Evolutionary conservation across 2,888 invertebrate genomes (phyloP).

Genomic region (Aphelenchoides bicaudatus): DNA sequence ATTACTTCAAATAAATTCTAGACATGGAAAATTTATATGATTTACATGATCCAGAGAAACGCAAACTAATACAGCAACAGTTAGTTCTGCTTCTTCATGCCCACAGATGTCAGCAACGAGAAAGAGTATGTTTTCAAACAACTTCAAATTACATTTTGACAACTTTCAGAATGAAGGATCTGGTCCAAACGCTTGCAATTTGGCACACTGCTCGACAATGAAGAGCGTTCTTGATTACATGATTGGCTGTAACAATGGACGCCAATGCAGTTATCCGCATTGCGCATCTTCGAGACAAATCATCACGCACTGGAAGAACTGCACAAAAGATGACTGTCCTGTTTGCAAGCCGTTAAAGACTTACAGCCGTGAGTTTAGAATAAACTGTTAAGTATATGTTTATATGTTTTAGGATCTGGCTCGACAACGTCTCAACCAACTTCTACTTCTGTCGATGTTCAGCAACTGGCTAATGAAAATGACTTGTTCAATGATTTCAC

Average conservation of each 20-base stretch:
- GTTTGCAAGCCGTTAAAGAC: constrained; percentile 92
- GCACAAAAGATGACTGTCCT: constrained; percentile 88
- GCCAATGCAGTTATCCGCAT: constrained; percentile 71
- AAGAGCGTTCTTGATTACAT: constrained; percentile 95
- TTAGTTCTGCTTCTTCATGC: constrained; percentile 91
- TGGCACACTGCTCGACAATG: constrained; percentile 99
- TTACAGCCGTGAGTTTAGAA: constrained; percentile 59
- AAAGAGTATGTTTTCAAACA: constrained; percentile 62
- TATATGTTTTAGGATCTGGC: not conserved
- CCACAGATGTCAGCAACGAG: constrained; percentile 93
- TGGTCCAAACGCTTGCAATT: constrained; percentile 68
- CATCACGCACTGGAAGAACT: constrained; percentile 98
- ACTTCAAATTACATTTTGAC: not conserved
- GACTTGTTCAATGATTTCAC: too few species aligned
- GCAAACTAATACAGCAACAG: constrained; percentile 96
- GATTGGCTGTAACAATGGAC: constrained; percentile 88
- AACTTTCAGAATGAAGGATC: constrained; percentile 26
- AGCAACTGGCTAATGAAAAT: too few species aligned
- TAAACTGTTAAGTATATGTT: not conserved
- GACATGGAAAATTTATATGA: too few species aligned
- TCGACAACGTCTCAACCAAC: constrained; percentile 2
- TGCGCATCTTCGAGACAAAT: constrained; percentile 98
- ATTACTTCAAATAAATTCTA: too few species aligned
- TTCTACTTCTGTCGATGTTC: not conserved
- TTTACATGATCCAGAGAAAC: constrained; percentile 84